These are phyloP conservation scores for Forbesichthys papilliferus DNA, from an alignment of 2,113 vertebrate genomes.

Conservation along the genomic window DNA sequence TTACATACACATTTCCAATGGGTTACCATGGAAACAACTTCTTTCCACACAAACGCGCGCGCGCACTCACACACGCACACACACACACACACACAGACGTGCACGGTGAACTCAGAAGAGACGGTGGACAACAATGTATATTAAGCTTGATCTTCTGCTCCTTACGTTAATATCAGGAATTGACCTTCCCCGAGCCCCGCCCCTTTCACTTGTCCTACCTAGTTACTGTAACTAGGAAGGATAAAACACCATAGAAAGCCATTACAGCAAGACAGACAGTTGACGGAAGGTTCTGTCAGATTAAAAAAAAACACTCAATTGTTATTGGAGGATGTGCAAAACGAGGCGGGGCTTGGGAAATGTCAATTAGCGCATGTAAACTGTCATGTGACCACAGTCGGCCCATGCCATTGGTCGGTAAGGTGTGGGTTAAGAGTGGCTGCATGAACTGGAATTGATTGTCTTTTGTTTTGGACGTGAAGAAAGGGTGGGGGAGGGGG, in stretches of 20 bases:
- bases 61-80: conserved; percentile 17
- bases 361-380: too few relatives aligned
- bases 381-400: too few relatives aligned
- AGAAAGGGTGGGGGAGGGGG: too few relatives aligned
- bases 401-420: too few relatives aligned
- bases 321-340: background rate
- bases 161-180: conserved; percentile 51
- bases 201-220: too few relatives aligned
- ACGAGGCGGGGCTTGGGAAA: too few relatives aligned
- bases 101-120: background rate
- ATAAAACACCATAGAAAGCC: conserved; percentile 10
- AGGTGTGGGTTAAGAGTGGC: too few relatives aligned
- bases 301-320: background rate
- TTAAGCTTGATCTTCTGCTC: conserved; percentile 52
- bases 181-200: background rate
- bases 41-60: conserved; percentile 20
- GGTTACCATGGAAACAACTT: conserved; percentile 60
- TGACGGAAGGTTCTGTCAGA: too few relatives aligned
- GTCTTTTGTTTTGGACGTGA: too few relatives aligned
- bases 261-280: background rate
- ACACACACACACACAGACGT: background rate
- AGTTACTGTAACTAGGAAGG: too few relatives aligned
- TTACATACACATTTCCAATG: conserved; percentile 15
- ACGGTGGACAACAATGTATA: conserved; percentile 35
- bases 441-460: too few relatives aligned